Base-by-base conservation (phyloP, 1,140 invertebrate genomes). In the Heliconius melpomene region DNA sequence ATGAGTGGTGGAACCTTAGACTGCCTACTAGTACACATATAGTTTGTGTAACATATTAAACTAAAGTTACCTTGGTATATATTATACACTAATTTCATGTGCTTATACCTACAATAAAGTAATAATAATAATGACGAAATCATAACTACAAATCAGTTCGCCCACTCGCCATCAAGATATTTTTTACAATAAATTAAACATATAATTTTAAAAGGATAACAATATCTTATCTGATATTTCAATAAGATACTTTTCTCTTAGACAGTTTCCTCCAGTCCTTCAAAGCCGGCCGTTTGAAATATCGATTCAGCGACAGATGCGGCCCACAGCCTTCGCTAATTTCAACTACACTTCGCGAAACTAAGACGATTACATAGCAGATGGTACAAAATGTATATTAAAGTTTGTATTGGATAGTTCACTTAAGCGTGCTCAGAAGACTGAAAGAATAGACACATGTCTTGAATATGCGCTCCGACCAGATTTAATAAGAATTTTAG, bases 231-330 rank as follows among this genome's bases (percentile, higher is more conserved):
- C 60, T 5, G 60, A 66, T 29, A 66, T 29, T 72, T 38, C 32
- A 72, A 72, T 72, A 72, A 72, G 36, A 72, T 2, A 29, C 2
- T 52, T 78, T 82, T 82, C 74, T 74, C 77, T 76, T n/a, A 8
- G 78, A 75, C 77, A 79, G 32, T 76, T 82, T 73, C 77, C 66
- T 80, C 60, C 71, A 82, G 77, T 82, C 79, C 82, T 79, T 78
- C 76, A 80, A 77, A 79, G 77, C 77, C 26, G 75, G 72, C 79
- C 78, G 74, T 73, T 83, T 75, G 82, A 78, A 82, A 78, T 85
- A 85, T 83, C 79, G 79, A 85, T 85, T 83, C 82, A 78, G 80
- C 83, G 84, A 82, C 85, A 86, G 85, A 84, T 86, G 85, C 82
- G 81, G 73, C 85, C 79, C 83, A 82, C 79, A 80, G 83, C 82